phyloP scores from a whole-genome alignment of 2,888 invertebrate species.

The Spisula subtruncata region DNA sequence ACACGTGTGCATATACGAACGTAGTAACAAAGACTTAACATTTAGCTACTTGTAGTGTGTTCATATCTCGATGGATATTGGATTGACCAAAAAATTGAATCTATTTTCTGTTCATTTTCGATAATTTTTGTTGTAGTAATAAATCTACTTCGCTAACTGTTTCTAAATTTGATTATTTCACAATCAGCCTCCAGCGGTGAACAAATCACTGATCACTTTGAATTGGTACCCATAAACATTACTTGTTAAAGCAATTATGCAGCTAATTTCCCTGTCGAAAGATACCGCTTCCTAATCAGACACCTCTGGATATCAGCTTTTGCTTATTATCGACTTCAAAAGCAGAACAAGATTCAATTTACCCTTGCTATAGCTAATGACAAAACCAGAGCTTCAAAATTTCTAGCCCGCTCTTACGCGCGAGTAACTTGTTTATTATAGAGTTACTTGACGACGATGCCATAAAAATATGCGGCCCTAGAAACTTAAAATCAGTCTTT shows the following conservation, averaged over 20 bases:
- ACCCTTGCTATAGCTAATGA: slow-evolving; percentile 41
- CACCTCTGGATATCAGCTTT: slow-evolving; percentile 47
- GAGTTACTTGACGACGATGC: not conserved
- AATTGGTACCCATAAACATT: slow-evolving; percentile 35
- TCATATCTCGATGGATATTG: not conserved
- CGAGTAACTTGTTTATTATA: not conserved
- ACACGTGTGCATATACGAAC: not conserved
- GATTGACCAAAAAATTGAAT: slow-evolving; percentile 25
- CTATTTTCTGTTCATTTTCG: slow-evolving; percentile 8
- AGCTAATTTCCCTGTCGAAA: slow-evolving; percentile 53
- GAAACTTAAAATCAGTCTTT: not conserved
- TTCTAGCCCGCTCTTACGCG: slow-evolving; percentile 13
- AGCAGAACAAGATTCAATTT: slow-evolving; percentile 48
- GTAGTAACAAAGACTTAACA: not conserved
- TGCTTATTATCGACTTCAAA: slow-evolving; percentile 59
- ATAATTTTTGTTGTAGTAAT: slow-evolving; percentile 31
- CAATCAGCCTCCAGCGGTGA: slow-evolving; percentile 7
- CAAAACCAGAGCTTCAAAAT: slow-evolving; percentile 32
- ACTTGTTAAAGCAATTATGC: slow-evolving; percentile 49
- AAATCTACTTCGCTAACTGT: slow-evolving; percentile 36
- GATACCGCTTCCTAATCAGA: slow-evolving; percentile 48
- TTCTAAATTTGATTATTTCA: slow-evolving; percentile 44
- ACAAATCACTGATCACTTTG: slow-evolving; percentile 38
- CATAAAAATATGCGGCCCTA: slow-evolving; percentile 27
- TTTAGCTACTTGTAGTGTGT: not conserved